phyloP scores from a whole-genome alignment of 2,888 invertebrate species.

The Morpho achilles region DNA sequence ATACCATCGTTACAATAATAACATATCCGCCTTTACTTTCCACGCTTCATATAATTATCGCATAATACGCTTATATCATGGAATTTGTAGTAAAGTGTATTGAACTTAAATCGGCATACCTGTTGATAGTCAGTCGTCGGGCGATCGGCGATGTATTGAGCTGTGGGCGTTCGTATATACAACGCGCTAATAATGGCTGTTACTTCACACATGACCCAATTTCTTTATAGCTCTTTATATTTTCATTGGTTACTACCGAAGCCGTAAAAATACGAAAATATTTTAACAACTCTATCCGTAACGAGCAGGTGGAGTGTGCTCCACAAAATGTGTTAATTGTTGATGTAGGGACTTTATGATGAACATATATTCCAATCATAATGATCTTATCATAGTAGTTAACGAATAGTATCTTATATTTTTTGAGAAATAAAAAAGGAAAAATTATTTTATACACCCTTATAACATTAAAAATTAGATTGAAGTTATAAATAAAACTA shows the following conservation, averaged over 20 bases:
- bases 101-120: constrained; percentile 22
- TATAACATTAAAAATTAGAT: too few relatives aligned
- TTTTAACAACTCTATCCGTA: constrained; percentile 16
- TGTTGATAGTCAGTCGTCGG: constrained; percentile 31
- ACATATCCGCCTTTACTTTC: neutral
- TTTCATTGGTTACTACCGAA: constrained; percentile 35
- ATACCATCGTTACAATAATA: too few relatives aligned
- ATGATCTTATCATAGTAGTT: too few relatives aligned
- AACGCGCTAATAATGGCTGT: constrained; percentile 31
- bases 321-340: neutral
- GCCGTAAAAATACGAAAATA: constrained; percentile 37
- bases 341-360: neutral
- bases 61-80: constrained; percentile 13
- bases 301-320: constrained; percentile 4
- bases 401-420: too few relatives aligned
- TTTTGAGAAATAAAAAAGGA: too few relatives aligned
- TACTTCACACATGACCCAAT: constrained; percentile 50
- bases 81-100: constrained; percentile 10
- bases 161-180: constrained; percentile 38
- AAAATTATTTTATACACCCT: too few relatives aligned
- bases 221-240: constrained; percentile 40
- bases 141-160: constrained; percentile 11
- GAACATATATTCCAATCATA: too few relatives aligned
- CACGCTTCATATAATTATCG: constrained; percentile 7
- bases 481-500: too few relatives aligned